phyloP scores from a whole-genome alignment of 2,113 vertebrate species.

The Poecilia latipinna region DNA sequence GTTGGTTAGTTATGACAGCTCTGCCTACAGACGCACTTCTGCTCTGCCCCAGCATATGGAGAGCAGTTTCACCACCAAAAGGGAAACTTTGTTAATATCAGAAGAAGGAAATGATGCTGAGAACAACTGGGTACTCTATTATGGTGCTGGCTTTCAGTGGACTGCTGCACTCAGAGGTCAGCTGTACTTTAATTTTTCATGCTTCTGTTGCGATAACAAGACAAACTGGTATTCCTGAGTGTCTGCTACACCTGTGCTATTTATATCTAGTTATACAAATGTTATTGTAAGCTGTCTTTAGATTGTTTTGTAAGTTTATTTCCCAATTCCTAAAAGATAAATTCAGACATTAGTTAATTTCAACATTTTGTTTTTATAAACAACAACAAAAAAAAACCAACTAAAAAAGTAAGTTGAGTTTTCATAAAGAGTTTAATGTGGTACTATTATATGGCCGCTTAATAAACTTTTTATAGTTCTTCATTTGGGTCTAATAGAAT shows the following conservation, averaged over 20 bases:
- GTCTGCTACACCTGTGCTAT: not conserved
- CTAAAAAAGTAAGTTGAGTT: not conserved
- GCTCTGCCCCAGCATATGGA: not conserved
- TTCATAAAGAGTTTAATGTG: not conserved
- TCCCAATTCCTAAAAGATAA: not conserved
- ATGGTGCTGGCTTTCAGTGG: conserved; percentile 43
- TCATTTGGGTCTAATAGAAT: too few relatives aligned
- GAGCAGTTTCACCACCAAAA: not conserved
- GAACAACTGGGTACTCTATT: conserved; percentile 20
- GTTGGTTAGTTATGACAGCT: conserved; percentile 9
- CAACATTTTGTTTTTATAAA: not conserved
- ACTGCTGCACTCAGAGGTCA: conserved; percentile 66
- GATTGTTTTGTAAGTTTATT: too few relatives aligned
- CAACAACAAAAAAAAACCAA: not conserved
- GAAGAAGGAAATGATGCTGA: conserved; percentile 33
- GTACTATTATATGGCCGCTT: not conserved
- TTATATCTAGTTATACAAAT: too few relatives aligned
- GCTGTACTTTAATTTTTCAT: conserved; percentile 8
- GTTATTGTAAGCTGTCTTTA: too few relatives aligned
- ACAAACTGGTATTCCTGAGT: not conserved
- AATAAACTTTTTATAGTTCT: not conserved
- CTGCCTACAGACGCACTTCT: conserved; percentile 2
- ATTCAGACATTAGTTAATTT: not conserved
- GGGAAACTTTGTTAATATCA: not conserved
- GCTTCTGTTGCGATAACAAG: not conserved